phyloP scores from a whole-genome alignment of 2,888 invertebrate genomes.

The Agrilus mali region DNA sequence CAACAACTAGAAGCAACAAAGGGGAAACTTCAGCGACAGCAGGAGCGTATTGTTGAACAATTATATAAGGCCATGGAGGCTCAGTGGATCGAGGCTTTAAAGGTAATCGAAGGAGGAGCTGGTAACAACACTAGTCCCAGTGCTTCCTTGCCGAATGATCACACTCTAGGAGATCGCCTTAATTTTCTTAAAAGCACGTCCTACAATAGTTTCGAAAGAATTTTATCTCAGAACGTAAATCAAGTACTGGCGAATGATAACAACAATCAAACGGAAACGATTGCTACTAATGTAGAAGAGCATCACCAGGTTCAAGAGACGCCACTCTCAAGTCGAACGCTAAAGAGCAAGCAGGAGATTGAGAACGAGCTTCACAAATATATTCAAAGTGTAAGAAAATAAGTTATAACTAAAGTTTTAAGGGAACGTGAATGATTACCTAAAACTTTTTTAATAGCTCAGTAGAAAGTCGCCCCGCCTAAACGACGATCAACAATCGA shows the following conservation, averaged over 20 bases:
- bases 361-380: constrained; percentile 37
- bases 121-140: constrained; percentile 23
- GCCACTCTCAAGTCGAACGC: constrained; percentile 25
- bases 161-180: constrained; percentile 21
- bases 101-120: constrained; percentile 36
- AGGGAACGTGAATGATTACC: too few species aligned
- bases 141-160: constrained; percentile 8
- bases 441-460: too few species aligned
- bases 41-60: constrained; percentile 51
- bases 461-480: too few species aligned
- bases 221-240: constrained; percentile 13
- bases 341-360: constrained; percentile 16
- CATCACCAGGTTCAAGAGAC: constrained; percentile 19
- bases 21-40: constrained; percentile 38
- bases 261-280: neutral
- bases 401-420: too few species aligned
- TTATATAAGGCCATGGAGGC: constrained; percentile 62
- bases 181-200: constrained; percentile 24
- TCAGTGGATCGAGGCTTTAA: constrained; percentile 67
- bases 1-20: constrained; percentile 56
- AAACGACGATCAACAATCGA: too few species aligned
- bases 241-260: neutral
- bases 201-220: constrained; percentile 23
- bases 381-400: constrained; percentile 34
- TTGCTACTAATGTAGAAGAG: neutral